phyloP scores from a whole-genome alignment of 2,113 vertebrate genomes.

The Eulemur rufifrons region DNA sequence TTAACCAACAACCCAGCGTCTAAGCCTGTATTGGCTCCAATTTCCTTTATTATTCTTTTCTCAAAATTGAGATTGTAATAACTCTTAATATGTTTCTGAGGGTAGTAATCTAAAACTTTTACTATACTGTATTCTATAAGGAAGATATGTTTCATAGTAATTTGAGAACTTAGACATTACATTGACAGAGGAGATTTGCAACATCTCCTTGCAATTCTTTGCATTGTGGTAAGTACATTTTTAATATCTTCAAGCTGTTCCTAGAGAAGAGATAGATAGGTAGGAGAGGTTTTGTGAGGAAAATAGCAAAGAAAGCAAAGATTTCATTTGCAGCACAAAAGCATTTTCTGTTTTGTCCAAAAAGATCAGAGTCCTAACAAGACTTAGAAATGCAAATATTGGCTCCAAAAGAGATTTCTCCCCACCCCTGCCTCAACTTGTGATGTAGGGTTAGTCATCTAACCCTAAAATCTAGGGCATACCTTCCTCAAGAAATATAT shows the following conservation, averaged over 20 bases:
- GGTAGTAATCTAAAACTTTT: neutral
- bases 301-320: neutral
- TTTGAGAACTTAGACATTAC: neutral
- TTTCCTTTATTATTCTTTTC: neutral
- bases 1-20: neutral
- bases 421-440: fast-evolving
- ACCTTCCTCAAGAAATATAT: neutral
- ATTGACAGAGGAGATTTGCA: neutral
- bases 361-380: neutral
- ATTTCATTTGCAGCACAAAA: neutral
- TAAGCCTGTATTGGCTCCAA: neutral
- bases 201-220: neutral
- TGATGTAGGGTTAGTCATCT: neutral
- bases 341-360: neutral
- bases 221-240: neutral
- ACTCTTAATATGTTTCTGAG: neutral
- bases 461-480: neutral
- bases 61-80: neutral
- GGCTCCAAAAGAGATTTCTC: neutral
- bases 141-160: neutral
- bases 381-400: neutral
- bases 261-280: neutral
- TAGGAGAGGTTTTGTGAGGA: neutral
- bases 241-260: neutral
- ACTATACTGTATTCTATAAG: neutral